Base-by-base conservation (phyloP, 2,797 vertebrate species). In the Sphenopsis melanotis region DNA sequence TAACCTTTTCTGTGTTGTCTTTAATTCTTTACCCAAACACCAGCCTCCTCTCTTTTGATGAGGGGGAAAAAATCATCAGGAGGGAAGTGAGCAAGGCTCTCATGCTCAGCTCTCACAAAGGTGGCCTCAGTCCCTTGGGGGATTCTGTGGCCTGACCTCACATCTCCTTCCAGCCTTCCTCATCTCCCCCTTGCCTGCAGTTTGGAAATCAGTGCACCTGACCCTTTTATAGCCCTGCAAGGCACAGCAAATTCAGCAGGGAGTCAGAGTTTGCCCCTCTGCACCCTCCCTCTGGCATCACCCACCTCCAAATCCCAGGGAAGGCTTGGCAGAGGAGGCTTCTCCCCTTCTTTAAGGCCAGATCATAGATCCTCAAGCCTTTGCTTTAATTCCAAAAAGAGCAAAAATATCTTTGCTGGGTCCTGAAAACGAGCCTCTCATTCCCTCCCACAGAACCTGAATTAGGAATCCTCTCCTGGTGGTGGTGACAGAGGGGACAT, bases 391-490 rank as follows among this genome's bases (percentile, higher is more conserved):
- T 60, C 65, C 32, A 55, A 82, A 79, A 78, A 15, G 36, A 81
- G 55, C 50, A 47, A 83, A 86, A 91, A 88, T 12, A 6, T 49
- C 93, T 88, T 68, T 10, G 5, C 36, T 30, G 9, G 66, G 61
- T 69, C 61, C 69, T 4, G 23, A 79, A 68, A 71, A 76, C 37
- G 34, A 46, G 42, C 34, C 50, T 71, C 17, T 22, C 10, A 0
- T 27, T 50, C 59, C 66, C 72, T 66, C 39, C 65, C 29, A 17
- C 17, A 2, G 82, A 42, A 14, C 15, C 39, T 27, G 60, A 34
- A 39, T 17, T 1, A 15, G 22, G 49, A 64, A n/a, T 16, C 39
- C 41, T 42, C 34, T 83, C 46, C 49, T 0, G 0, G 27, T 0
- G 0, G 34, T 78, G 36, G 42, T 5, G 15, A 17, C 55, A 76